A percentile compares a stretch with the other conserved stretches of the same genome.
Conservation (phyloP, 2,113 vertebrate species). For the Salvelinus alpinus region DNA sequence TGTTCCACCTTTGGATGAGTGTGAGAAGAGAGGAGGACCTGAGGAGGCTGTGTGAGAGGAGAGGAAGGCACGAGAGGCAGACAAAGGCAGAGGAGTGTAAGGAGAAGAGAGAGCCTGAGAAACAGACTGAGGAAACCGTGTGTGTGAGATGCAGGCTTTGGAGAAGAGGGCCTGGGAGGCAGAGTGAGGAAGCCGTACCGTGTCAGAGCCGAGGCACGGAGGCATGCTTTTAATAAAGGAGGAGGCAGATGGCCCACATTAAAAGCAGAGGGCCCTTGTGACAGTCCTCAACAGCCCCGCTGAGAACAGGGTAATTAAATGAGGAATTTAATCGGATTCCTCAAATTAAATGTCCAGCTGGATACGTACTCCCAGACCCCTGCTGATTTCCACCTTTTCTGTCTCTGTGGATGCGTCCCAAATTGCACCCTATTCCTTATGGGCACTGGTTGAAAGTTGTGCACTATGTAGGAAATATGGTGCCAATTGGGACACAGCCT, state of each 20-base stretch:
- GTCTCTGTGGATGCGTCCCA: not conserved
- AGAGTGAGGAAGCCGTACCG: slow-evolving; percentile 44
- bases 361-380: slow-evolving; percentile 73
- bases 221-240: slow-evolving; percentile 66
- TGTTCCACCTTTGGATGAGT: too few species aligned
- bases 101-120: slow-evolving; percentile 56
- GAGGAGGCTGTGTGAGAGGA: not conserved
- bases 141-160: too few species aligned
- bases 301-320: slow-evolving; percentile 80
- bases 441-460: slow-evolving; percentile 8
- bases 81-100: not conserved
- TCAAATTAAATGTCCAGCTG: slow-evolving; percentile 84
- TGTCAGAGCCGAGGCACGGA: slow-evolving; percentile 5
- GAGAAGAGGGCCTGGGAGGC: slow-evolving; percentile 53
- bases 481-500: too few species aligned
- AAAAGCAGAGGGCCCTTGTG: slow-evolving; percentile 77
- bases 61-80: not conserved
- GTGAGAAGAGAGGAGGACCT: too few species aligned
- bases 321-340: slow-evolving; percentile 82
- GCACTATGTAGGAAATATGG: too few species aligned
- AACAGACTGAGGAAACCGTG: slow-evolving; percentile 49
- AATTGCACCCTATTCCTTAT: slow-evolving; percentile 68
- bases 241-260: slow-evolving; percentile 80
- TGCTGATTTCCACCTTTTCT: slow-evolving; percentile 30
- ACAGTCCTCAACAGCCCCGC: slow-evolving; percentile 77